These are phyloP conservation scores for Ophraella communa DNA, from an alignment of 2,888 invertebrate species.

Conservation along the genomic window DNA sequence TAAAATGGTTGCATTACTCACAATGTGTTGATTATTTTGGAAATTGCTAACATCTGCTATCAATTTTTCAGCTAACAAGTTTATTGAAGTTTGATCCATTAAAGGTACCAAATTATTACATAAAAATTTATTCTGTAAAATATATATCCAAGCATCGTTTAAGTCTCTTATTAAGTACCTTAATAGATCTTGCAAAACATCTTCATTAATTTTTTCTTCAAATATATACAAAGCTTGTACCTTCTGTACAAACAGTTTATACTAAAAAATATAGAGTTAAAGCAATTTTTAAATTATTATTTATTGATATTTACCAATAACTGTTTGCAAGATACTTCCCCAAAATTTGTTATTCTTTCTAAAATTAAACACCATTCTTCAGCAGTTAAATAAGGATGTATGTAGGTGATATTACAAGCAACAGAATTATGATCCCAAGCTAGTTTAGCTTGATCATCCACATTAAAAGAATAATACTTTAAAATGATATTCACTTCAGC, in stretches of 20 bases:
- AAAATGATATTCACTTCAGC: slow-evolving; percentile 54
- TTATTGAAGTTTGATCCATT: slow-evolving; percentile 43
- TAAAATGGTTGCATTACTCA: slow-evolving; percentile 38
- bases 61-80: slow-evolving; percentile 41
- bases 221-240: slow-evolving; percentile 51
- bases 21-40: slow-evolving; percentile 33
- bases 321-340: slow-evolving; percentile 53
- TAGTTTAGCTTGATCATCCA: slow-evolving; percentile 43
- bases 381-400: slow-evolving; percentile 54
- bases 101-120: slow-evolving; percentile 46
- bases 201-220: slow-evolving; percentile 48
- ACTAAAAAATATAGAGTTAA: slow-evolving; percentile 47
- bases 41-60: slow-evolving; percentile 31
- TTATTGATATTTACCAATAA: slow-evolving; percentile 41
- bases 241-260: slow-evolving; percentile 55
- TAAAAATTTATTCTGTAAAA: slow-evolving; percentile 51
- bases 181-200: slow-evolving; percentile 44
- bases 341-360: slow-evolving; percentile 58
- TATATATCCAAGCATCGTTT: slow-evolving; percentile 48
- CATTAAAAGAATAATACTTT: slow-evolving; percentile 48
- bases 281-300: neutral
- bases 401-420: slow-evolving; percentile 52
- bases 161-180: slow-evolving; percentile 44
- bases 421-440: slow-evolving; percentile 45
- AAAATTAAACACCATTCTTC: slow-evolving; percentile 57